Evolutionary conservation across 2,113 vertebrate genomes (phyloP), one percentile per base, ranked within the genome.

Genomic region (Pygathrix nemaeus): DNA sequence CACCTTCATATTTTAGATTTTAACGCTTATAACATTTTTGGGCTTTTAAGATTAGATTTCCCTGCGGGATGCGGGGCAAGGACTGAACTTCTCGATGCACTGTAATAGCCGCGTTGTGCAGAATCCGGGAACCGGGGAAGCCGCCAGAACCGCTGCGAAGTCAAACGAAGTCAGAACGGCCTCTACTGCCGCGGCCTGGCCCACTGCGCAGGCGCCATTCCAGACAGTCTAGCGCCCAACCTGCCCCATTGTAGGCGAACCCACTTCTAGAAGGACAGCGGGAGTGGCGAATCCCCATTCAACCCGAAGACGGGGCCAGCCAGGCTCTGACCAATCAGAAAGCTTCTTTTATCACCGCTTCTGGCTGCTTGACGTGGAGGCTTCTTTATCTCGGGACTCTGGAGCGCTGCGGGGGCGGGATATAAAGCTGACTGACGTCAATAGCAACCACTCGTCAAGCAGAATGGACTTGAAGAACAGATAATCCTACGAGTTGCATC

Each of bases 291-390:
- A 55, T 72, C 75, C 75, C 57, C 70, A n/a, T 64, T 59, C 18
- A 38, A 79, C 52, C 18, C 25, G 1, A n/a, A 79, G 18, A 90
- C 88, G 79, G 96, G 8, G 38, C 79, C 1, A 57, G 55, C 96
- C 94, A 82, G 14, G 13, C 25, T 80, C 78, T 82, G 30, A 21
- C 98, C 99, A 99, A 98, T 98, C 88, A 97, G 21, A 94, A 97
- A 95, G 35, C 17, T 75, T 27, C 59, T 78, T 55, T 90, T 83
- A 88, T 87, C n/a, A 0, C 57, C 9, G 66, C 95, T 96, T 95
- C 97, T 59, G 0, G 83, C 94, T 40, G 5, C 90, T 50, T 52
- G 4, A 13, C 0, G 8, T 0, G 61, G n/a, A 25, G 45, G 27
- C 38, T 25, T 23, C 45, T 70, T 78, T 75, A 32, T 68, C 94